Evolutionary conservation across 2,797 vertebrate genomes (phyloP).

Genomic region (Hirundo rustica): DNA sequence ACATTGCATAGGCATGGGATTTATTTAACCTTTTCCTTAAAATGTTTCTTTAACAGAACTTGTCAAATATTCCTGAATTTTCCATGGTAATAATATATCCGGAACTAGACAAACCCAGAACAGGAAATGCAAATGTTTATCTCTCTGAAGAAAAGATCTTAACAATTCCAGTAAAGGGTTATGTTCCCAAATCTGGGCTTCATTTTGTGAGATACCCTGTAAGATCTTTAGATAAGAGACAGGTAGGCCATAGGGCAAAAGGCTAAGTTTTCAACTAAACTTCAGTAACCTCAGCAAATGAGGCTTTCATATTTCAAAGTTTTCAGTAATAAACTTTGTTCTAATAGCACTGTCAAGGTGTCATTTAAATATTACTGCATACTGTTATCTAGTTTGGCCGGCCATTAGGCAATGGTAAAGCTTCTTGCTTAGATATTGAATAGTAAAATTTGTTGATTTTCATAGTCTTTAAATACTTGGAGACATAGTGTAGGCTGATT

Average conservation of each 20-base stretch:
- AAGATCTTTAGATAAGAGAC: background rate
- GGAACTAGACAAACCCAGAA: background rate
- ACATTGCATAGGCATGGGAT: background rate
- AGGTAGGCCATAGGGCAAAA: background rate
- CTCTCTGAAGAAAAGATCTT: background rate
- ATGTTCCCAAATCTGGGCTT: background rate
- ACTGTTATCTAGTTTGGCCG: background rate
- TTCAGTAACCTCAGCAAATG: background rate
- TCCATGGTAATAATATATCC: background rate
- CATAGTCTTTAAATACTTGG: background rate
- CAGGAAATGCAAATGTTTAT: background rate
- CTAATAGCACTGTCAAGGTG: background rate
- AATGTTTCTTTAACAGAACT: background rate
- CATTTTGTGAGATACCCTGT: background rate
- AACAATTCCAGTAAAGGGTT: background rate
- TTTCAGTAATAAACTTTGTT: background rate
- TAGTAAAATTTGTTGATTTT: background rate
- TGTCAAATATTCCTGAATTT: background rate
- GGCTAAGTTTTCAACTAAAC: background rate
- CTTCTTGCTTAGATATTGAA: background rate
- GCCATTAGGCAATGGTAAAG: background rate
- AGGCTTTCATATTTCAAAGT: background rate
- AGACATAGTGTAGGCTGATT: background rate
- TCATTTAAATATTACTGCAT: background rate
- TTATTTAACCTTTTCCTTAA: background rate